Evolutionary conservation across 2,113 vertebrate genomes (phyloP).

Genomic region (Bungarus multicinctus): DNA sequence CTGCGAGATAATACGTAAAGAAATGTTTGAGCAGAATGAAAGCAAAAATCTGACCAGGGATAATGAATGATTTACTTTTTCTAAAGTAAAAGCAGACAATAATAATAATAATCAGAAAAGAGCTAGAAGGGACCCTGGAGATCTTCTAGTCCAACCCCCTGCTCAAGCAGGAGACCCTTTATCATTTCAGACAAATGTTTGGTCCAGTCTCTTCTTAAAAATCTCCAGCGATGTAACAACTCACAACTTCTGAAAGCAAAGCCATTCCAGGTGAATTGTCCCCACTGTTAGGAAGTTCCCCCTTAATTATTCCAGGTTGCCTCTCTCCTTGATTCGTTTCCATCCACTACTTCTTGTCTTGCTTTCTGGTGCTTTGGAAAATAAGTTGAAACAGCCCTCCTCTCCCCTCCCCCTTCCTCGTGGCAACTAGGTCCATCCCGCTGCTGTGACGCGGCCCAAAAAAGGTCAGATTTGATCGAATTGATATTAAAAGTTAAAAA

Average conservation of each 20-base stretch:
- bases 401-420: neutral
- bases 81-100: neutral
- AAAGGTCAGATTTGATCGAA: neutral
- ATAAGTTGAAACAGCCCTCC: neutral
- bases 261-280: neutral
- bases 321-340: neutral
- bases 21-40: neutral
- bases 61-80: neutral
- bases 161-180: neutral
- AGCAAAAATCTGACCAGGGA: neutral
- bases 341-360: neutral
- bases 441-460: neutral
- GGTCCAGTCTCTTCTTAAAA: neutral
- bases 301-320: neutral
- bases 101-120: neutral
- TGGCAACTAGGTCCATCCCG: neutral
- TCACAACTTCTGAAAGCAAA: neutral
- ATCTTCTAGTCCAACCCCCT: neutral
- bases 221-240: neutral
- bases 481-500: neutral
- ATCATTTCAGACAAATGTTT: neutral
- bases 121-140: neutral
- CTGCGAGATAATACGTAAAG: neutral
- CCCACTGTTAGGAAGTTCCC: neutral
- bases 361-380: neutral